phyloP scores from a whole-genome alignment of 2,113 vertebrate species.

The Spilogale gracilis region DNA sequence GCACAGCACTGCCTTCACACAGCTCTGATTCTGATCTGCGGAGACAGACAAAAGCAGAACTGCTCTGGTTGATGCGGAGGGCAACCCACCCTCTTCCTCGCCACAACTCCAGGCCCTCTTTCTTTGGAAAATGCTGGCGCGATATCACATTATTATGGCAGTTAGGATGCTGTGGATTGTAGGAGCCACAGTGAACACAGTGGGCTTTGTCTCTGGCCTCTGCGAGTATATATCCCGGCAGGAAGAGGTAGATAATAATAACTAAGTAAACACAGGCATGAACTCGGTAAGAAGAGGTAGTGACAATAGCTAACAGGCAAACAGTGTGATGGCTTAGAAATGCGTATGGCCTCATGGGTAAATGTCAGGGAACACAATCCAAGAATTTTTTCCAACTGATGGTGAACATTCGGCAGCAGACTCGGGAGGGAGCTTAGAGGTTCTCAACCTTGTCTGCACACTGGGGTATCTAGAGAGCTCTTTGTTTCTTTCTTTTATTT shows the following conservation, averaged over 20 bases:
- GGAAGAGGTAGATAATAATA: neutral
- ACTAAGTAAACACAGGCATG: neutral
- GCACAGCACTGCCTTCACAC: neutral
- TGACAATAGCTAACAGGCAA: neutral
- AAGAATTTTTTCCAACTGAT: neutral
- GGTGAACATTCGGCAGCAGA: neutral
- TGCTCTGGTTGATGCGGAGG: neutral
- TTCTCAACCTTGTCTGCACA: neutral
- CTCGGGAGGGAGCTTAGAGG: neutral
- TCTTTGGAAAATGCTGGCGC: neutral
- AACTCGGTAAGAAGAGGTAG: neutral
- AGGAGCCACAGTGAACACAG: neutral
- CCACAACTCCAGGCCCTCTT: neutral
- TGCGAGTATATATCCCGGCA: neutral
- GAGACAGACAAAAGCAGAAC: neutral
- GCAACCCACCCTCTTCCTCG: neutral
- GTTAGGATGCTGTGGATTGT: neutral
- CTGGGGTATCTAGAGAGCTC: neutral
- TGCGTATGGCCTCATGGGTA: neutral
- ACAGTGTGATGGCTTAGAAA: neutral
- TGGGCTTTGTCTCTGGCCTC: neutral
- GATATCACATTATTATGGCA: accelerated
- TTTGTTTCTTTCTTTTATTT: neutral
- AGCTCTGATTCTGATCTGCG: neutral
- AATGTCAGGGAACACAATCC: neutral